Evolutionary conservation across 2,113 vertebrate species (phyloP), one percentile per base, ranked within the genome.

Genomic region (Sapajus apella): DNA sequence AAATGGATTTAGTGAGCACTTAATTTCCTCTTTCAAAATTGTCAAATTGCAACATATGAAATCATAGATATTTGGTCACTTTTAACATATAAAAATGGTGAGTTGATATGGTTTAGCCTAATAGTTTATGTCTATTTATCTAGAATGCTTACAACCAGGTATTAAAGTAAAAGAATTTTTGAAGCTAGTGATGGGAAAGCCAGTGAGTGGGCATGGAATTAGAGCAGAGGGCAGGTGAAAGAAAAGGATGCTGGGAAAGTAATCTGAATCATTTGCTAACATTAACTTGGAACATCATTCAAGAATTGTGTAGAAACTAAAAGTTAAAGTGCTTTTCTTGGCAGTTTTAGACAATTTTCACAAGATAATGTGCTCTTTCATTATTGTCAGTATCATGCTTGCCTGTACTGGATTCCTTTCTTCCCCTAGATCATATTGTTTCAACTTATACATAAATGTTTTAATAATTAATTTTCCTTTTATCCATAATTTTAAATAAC

Each of bases 401-500:
- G 43, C 55, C 27, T 79, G 9, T 45, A 40, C 14, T 88, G 35
- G 2, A 61, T 90, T 87, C 73, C 37, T 95, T 93, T 87, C 47
- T 94, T 87, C 35, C 50, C 47, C 50, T 85, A 79, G 61, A 84
- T 80, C 58, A 73, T 95, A 85, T n/a, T 95, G 86, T 97, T 95
- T 97, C 61, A 83, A 43, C 50, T 87, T 84, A 83, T 92, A 86
- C 18, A 66, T 70, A 95, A 94, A 93, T 35, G 94, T 50, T 73
- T 96, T 72, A 97, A 70, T 95, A 56, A 90, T 95, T 91, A 45
- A 90, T 90, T 96, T 94, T 87, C 66, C 90, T 95, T 96, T 79
- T 82, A 95, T 70, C 45, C 94, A 47, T 87, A 87, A 52, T 81
- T 97, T 97, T 87, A 95, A 97, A 90, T 76, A 86, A 43, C 55